Evolutionary conservation across 2,888 invertebrate genomes (phyloP).

Genomic region (Sinodicranocentrus sp.): DNA sequence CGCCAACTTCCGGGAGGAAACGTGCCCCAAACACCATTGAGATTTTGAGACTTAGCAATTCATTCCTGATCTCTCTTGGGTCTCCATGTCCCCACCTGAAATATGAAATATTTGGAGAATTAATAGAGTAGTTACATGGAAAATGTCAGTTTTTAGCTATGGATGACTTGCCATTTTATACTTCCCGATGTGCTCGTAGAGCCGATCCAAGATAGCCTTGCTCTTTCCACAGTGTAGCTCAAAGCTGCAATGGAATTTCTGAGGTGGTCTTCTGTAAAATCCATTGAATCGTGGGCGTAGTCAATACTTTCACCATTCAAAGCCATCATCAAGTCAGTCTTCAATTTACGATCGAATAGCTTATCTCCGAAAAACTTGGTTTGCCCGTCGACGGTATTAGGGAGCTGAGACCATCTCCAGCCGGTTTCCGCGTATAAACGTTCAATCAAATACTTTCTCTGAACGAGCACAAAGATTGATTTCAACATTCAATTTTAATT

Average conservation of each 20-base stretch:
- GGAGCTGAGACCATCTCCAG: neutral
- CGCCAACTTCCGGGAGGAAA: neutral
- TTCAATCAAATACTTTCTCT: neutral
- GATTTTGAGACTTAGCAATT: neutral
- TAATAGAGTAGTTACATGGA: neutral
- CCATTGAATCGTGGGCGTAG: neutral
- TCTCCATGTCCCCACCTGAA: constrained; percentile 36
- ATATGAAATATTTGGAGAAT: neutral
- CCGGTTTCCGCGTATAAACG: neutral
- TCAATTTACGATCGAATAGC: neutral
- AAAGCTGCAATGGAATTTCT: constrained; percentile 11
- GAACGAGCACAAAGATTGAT: neutral
- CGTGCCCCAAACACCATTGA: neutral
- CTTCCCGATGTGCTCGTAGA: neutral
- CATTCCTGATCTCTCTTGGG: neutral
- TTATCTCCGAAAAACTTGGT: neutral
- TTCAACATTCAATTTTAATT: neutral
- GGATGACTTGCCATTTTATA: constrained; percentile 7
- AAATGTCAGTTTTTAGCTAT: neutral
- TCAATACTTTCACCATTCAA: neutral
- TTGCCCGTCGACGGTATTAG: neutral
- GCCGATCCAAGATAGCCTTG: constrained; percentile 17
- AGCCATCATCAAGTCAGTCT: constrained; percentile 2
- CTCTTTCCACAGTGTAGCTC: constrained; percentile 1
- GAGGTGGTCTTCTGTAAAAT: constrained; percentile 47